phyloP scores from a whole-genome alignment of 2,797 vertebrate species.

The Fratercula arctica region DNA sequence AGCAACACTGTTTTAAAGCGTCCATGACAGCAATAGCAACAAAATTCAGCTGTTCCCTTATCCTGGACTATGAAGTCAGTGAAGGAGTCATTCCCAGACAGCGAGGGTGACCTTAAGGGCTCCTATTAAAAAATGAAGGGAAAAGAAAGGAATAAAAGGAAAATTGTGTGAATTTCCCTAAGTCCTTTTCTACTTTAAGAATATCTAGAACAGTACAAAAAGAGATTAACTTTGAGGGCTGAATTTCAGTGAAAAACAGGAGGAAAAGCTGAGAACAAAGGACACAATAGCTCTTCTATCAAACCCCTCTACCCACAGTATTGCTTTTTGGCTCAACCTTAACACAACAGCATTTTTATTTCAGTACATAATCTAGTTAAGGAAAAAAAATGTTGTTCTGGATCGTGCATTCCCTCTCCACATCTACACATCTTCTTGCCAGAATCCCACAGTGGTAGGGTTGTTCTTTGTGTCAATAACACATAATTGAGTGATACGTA shows the following conservation, averaged over 20 bases:
- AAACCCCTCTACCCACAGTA: background rate
- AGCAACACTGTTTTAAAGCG: background rate
- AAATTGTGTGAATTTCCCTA: background rate
- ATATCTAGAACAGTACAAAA: background rate
- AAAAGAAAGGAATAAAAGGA: background rate
- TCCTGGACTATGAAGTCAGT: background rate
- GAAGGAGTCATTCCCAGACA: background rate
- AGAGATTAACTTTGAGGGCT: background rate
- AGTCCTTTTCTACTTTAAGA: background rate
- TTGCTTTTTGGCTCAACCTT: background rate
- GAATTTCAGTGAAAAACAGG: background rate
- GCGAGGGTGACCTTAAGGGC: background rate
- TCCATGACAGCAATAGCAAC: background rate
- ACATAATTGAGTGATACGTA: background rate
- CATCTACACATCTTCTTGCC: background rate
- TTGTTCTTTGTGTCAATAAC: background rate
- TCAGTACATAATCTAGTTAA: background rate
- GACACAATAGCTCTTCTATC: background rate
- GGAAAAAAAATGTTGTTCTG: background rate
- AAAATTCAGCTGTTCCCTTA: constrained; percentile 8
- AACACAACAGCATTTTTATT: background rate
- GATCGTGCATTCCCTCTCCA: background rate
- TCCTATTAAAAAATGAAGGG: background rate
- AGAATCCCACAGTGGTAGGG: background rate
- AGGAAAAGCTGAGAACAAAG: background rate